phyloP scores from a whole-genome alignment of 2,113 vertebrate species.

The Heloderma charlesbogerti region DNA sequence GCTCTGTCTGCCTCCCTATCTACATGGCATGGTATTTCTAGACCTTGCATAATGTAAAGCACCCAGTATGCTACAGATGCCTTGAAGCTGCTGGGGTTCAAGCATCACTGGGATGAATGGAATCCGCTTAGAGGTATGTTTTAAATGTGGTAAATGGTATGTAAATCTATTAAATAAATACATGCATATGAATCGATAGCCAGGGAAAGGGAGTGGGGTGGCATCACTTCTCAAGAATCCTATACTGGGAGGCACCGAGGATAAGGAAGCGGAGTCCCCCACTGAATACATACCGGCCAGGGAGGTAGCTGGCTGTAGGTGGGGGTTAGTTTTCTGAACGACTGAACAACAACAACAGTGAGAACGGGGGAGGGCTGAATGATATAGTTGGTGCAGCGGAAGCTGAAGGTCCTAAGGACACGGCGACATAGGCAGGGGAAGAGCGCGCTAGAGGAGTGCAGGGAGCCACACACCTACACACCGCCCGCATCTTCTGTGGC shows the following conservation, averaged over 20 bases:
- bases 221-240: not conserved
- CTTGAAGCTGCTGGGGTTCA: not conserved
- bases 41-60: not conserved
- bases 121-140: too few species aligned
- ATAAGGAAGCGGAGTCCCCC: not conserved
- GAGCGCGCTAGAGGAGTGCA: not conserved
- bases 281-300: not conserved
- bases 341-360: too few species aligned
- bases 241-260: not conserved
- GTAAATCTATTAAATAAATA: too few species aligned
- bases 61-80: not conserved
- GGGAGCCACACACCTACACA: not conserved
- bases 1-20: not conserved
- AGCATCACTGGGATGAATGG: not conserved
- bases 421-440: not conserved
- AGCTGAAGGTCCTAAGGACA: not conserved
- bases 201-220: not conserved
- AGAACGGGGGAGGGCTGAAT: not conserved
- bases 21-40: not conserved
- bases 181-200: too few species aligned
- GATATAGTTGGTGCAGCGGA: not conserved
- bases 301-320: not conserved
- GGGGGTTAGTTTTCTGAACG: not conserved
- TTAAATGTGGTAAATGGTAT: too few species aligned
- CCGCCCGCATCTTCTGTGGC: not conserved